Base-by-base conservation (phyloP, 2,888 invertebrate species). In the Drosophila emarginata region DNA sequence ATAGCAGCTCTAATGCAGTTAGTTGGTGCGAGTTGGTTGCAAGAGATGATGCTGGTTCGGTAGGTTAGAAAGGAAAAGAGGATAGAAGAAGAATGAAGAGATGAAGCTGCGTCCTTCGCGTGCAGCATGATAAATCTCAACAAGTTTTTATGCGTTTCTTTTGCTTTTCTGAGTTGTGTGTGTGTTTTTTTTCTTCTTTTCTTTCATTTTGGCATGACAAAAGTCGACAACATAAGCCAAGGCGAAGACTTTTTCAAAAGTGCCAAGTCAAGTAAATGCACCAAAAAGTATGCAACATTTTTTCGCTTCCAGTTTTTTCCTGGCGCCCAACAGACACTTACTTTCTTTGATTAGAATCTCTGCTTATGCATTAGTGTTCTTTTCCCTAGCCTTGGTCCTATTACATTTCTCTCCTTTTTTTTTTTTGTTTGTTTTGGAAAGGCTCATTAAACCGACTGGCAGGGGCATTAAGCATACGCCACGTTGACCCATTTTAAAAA, bases 91-190 rank as follows among this genome's bases (percentile, higher is more conserved):
- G 11, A 39, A 56, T 51, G 56, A 53, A 51, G 28, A 68, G 68
- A 67, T 74, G 45, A 21, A 67, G 74, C 67, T 51, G 68, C 71
- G 67, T 66, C 65, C 72, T 72, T 77, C 79, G 83, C 80, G 77
- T 79, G 82, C 70, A 84, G 73, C 87, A 79, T 82, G 84, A 85
- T 86, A 86, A 85, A 85, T 85, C 85, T 86, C 80, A 85, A 86
- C 84, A 85, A 86, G 80, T 85, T 84, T 82, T 84, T 84, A 80
- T 82, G 76, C 80, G 77, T 80, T 76, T 72, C 68, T 50, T 61
- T 51, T 57, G 61, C 60, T 61, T 50, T 54, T 58, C 9, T 18
- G 63, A 53, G 66, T 68, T 60, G 67, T 61, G 59, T 53, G 26
- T 26, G 26, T 6, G 23, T 26, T 26, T 26, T 26, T 71, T 61